Conservation (phyloP, 2,888 invertebrate genomes). For the Enchytraeus crypticus region DNA sequence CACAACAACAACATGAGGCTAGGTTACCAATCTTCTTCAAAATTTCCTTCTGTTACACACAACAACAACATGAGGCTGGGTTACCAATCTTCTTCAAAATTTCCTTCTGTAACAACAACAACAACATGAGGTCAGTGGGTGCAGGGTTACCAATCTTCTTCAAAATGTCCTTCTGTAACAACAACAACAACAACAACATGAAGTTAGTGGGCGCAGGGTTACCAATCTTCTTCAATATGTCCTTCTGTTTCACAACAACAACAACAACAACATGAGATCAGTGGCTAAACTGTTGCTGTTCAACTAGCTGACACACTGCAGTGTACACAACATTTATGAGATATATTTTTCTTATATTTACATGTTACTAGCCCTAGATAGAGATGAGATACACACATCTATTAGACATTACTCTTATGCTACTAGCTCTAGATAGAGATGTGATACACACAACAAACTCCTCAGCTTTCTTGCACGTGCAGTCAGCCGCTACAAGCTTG, state of each 20-base stretch:
- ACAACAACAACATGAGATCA: too few relatives aligned
- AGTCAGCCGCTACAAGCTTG: constrained; percentile 75
- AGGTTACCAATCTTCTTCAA: constrained; percentile 82
- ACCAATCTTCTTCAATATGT: constrained; percentile 81
- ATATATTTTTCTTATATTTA: too few relatives aligned
- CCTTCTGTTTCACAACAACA: too few relatives aligned
- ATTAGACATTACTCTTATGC: too few relatives aligned
- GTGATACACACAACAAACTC: constrained; percentile 64
- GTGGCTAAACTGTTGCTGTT: too few relatives aligned
- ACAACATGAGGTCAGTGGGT: too few relatives aligned
- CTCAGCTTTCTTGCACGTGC: constrained; percentile 83
- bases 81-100: constrained; percentile 87
- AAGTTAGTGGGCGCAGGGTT: constrained; percentile 90
- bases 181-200: too few relatives aligned
- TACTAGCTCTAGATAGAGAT: too few relatives aligned
- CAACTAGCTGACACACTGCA: too few relatives aligned
- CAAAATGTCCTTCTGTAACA: constrained; percentile 68
- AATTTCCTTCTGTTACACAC: constrained; percentile 60
- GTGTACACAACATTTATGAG: too few relatives aligned
- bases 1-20: constrained; percentile 71
- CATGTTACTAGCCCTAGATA: too few relatives aligned
- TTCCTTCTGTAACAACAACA: constrained; percentile 56
- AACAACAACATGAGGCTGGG: constrained; percentile 70
- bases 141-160: constrained; percentile 86
- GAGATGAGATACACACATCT: too few relatives aligned